Base-by-base conservation (phyloP, 1,140 invertebrate species). In the Magallana angulata region DNA sequence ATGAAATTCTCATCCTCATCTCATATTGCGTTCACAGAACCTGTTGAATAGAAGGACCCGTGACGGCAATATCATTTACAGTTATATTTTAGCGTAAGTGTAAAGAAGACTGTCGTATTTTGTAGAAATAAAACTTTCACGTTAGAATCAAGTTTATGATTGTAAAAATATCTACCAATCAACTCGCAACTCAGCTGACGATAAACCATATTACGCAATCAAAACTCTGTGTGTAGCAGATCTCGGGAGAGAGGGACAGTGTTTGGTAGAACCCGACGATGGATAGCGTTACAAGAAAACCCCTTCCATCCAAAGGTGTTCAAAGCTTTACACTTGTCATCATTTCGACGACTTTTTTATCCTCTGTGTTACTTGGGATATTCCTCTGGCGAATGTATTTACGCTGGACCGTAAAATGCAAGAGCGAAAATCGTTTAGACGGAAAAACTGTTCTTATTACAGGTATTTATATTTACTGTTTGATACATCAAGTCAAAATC, bases 371-470 rank as follows among this genome's bases (percentile, higher is more conserved):
- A 30, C 68, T 76, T 8, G 68, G 68, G 1, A 18, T 94, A 24
- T 91, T 94, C 76, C 86, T 93, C 9, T 36, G 92, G 7, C 71
- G 93, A 12, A 87, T 93, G 57, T 93, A 92, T 86, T 89, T 93
- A 57, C 85, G 92, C 14, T 93, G 91, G 90, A 85, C 85, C 4
- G 91, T 91, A 1, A 16, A 84, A 9, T 92, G 90, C 76, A 90
- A 91, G 7, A 91, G 91, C 84, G 86, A 91, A 64, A 92, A 93
- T 58, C 87, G 90, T 0, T 76, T 93, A 56, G 92, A 93, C 24
- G 93, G 92, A n/a, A 94, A 94, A 87, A 94, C 93, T 9, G 91
- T 94, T 36, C 85, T 94, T 12, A 91, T 93, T 24, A 94, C 93
- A 89, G 93, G 93, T 94, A 85, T 71, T 24, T 76, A 76, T 30